These are phyloP conservation scores for Masnerella sp. DNA, from an alignment of 2,888 invertebrate genomes.

Conservation along the genomic window DNA sequence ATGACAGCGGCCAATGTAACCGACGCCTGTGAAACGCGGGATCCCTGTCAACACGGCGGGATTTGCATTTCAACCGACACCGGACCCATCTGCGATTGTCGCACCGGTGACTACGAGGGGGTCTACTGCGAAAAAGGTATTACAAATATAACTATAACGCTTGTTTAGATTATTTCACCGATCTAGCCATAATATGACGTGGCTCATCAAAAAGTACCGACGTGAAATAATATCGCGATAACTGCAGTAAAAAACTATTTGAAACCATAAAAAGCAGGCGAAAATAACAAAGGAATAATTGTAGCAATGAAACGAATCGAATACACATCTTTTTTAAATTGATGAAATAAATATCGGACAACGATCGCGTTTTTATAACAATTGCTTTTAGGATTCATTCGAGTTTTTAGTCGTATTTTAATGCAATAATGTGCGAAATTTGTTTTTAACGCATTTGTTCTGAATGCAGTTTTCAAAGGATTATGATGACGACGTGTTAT, in stretches of 20 bases:
- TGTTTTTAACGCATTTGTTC: constrained; percentile 20
- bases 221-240: constrained; percentile 42
- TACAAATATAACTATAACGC: constrained; percentile 52
- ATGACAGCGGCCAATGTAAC: constrained; percentile 82
- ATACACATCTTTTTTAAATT: constrained; percentile 18
- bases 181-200: constrained; percentile 42
- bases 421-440: constrained; percentile 22
- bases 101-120: constrained; percentile 95
- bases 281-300: constrained; percentile 24
- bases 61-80: constrained; percentile 97
- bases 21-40: constrained; percentile 91
- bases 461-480: constrained; percentile 17
- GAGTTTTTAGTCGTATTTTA: constrained; percentile 27
- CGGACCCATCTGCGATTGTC: constrained; percentile 96
- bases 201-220: constrained; percentile 41
- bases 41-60: constrained; percentile 96
- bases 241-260: constrained; percentile 5
- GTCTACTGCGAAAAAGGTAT: constrained; percentile 96
- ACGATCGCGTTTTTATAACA: constrained; percentile 20
- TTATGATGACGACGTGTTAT: constrained; percentile 25
- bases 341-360: constrained; percentile 21
- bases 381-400: constrained; percentile 36
- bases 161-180: constrained; percentile 39
- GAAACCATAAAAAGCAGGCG: background rate
- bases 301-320: constrained; percentile 28